Conservation (phyloP, 2,888 invertebrate species). For the Synanthedon formicaeformis region DNA sequence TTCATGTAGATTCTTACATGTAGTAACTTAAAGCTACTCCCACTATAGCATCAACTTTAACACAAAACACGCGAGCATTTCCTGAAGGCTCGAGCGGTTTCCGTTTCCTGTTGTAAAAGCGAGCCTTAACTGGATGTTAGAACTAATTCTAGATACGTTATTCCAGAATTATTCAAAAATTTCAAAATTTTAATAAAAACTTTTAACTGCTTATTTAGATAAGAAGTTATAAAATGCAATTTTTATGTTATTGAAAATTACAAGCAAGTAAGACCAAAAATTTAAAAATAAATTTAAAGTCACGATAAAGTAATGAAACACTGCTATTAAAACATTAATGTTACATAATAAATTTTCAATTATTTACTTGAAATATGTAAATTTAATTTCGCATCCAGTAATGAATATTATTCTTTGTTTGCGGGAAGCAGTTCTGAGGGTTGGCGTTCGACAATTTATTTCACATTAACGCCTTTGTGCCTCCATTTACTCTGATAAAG, state of each 20-base stretch:
- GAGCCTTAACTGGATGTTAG: slow-evolving; percentile 32
- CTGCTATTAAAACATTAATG: too few relatives aligned
- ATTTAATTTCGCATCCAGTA: neutral
- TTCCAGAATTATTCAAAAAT: too few relatives aligned
- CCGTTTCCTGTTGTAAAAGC: slow-evolving; percentile 62
- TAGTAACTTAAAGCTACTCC: slow-evolving; percentile 4
- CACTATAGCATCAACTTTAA: slow-evolving; percentile 30
- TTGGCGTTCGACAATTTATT: slow-evolving; percentile 53
- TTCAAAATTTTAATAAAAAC: too few relatives aligned
- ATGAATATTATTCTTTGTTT: neutral
- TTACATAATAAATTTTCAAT: too few relatives aligned
- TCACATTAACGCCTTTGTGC: slow-evolving; percentile 57
- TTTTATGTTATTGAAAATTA: too few relatives aligned
- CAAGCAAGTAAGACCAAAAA: too few relatives aligned
- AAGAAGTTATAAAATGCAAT: too few relatives aligned
- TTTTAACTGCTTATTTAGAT: too few relatives aligned
- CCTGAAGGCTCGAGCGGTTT: slow-evolving; percentile 62
- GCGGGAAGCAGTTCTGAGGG: slow-evolving; percentile 2
- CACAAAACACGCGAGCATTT: slow-evolving; percentile 63
- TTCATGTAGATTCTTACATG: slow-evolving; percentile 1
- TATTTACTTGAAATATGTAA: too few relatives aligned
- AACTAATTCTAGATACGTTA: too few relatives aligned
- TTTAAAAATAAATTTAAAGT: too few relatives aligned
- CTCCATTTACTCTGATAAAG: slow-evolving; percentile 40
- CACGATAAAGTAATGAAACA: too few relatives aligned